Evolutionary conservation across 2,797 vertebrate species (phyloP), one percentile per base, ranked within the genome.

Genomic region (Hemitrygon akajei): DNA sequence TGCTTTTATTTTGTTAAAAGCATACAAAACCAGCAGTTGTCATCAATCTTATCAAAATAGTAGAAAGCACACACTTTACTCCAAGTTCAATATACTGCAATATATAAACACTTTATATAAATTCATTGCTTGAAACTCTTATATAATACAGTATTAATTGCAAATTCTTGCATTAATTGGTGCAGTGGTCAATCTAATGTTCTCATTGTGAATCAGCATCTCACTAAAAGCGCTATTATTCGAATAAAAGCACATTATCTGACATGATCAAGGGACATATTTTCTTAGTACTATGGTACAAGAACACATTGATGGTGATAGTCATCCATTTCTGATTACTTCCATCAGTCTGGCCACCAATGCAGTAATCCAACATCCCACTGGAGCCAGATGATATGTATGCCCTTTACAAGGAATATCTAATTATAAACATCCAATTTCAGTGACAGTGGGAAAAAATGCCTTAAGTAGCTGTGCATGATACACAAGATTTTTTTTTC

Each of bases 1-100:
- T 37, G n/a, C 91, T 92, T 92, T 92, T 92, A 92, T 92, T 92
- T 92, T 47, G 22, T 75, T 92, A 92, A 92, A 92, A 75, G 91
- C 37, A 37, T 75, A 92, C 69, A 92, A 92, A 92, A 92, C 10
- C 91, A 92, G 37, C 12, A 47, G 40, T 73, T 92, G 37, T n/a
- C 91, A 40, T 47, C 71, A 2, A 71, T 37, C 5, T 91, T 71
- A 71, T 71, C 69, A 84, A 79, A 89, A 69, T 60, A 69, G 34
- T 66, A 34, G 16, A 37, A 89, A 89, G 60, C 63, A 69, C 6
- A 75, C 20, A 73, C 37, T 92, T 73, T 30, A n/a, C n/a, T 89
- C 89, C 18, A 91, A 47, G 20, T 47, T 56, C 71, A 20, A 75
- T 20, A 25, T 66, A 34, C 60, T 66, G 86, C 34, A n/a, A 18